These are phyloP conservation scores for Vulpes vulpes DNA, from an alignment of 2,113 vertebrate genomes.

Conservation along the genomic window DNA sequence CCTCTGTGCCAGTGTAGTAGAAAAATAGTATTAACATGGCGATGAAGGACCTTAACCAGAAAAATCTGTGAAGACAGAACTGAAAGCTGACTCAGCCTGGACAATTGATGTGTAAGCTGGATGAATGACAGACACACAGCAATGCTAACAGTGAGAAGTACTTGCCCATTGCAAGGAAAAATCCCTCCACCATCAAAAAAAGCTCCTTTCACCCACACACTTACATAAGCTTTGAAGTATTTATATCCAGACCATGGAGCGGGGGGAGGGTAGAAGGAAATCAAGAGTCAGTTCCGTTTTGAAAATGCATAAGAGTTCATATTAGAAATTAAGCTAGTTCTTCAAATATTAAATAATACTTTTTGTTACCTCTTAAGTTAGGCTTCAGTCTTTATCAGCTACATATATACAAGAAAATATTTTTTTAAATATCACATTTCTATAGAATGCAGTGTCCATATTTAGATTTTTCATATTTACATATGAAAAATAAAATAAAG, in stretches of 20 bases:
- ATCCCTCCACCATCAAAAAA: too few species aligned
- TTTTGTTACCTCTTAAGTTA: background rate
- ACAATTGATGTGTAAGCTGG: background rate
- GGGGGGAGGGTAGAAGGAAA: background rate
- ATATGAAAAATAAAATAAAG: background rate
- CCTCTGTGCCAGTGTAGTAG: background rate
- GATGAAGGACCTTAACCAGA: background rate
- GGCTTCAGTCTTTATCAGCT: background rate
- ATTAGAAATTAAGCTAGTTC: background rate
- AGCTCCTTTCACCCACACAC: rapidly evolving
- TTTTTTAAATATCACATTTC: background rate
- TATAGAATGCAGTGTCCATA: background rate
- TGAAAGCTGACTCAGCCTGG: background rate
- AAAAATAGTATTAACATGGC: rapidly evolving
- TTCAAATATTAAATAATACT: background rate
- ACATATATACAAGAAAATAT: background rate
- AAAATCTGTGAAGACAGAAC: background rate
- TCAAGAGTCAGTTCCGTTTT: background rate
- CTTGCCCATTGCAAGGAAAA: background rate
- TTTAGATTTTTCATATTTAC: background rate
- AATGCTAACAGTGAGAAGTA: background rate
- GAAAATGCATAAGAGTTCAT: background rate
- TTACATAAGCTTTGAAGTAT: background rate
- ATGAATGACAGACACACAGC: background rate
- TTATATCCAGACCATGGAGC: background rate